Conservation (phyloP, 2,113 vertebrate species). For the Pogonocichla stellata region DNA sequence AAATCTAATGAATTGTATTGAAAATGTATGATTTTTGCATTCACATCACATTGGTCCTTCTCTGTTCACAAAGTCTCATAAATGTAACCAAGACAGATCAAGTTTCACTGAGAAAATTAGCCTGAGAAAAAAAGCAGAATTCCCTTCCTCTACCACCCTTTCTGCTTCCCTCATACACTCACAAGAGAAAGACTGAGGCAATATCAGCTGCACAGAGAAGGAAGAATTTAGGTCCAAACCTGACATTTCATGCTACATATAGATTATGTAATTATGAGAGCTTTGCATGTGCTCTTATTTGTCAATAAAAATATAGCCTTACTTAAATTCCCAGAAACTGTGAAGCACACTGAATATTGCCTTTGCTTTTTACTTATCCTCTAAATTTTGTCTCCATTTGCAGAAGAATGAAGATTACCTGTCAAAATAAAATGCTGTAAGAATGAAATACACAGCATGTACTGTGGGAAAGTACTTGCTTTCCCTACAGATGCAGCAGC, state of each 20-base stretch:
- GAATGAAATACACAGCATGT: constrained; percentile 69
- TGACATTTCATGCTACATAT: not conserved
- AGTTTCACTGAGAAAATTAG: constrained; percentile 67
- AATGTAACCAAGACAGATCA: constrained; percentile 15
- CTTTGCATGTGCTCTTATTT: not conserved
- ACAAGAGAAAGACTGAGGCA: not conserved
- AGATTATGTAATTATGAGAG: not conserved
- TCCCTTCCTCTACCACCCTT: not conserved
- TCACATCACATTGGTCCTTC: constrained; percentile 51
- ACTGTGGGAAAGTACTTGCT: constrained; percentile 72
- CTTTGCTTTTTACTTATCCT: constrained; percentile 51
- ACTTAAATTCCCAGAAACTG: constrained; percentile 44
- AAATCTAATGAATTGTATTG: constrained; percentile 68
- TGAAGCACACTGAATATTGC: not conserved
- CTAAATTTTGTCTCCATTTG: constrained; percentile 52
- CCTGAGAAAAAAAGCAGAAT: constrained; percentile 43
- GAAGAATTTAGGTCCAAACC: not conserved
- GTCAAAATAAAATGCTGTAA: constrained; percentile 71
- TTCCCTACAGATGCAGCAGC: constrained; percentile 71
- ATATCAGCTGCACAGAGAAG: not conserved
- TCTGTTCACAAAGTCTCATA: constrained; percentile 48
- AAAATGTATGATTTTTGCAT: constrained; percentile 63
- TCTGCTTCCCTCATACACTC: not conserved
- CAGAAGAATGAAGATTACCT: constrained; percentile 69
- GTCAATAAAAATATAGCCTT: constrained; percentile 11